These are phyloP conservation scores for Orthosia incerta DNA, from an alignment of 2,888 invertebrate genomes.

Conservation along the genomic window DNA sequence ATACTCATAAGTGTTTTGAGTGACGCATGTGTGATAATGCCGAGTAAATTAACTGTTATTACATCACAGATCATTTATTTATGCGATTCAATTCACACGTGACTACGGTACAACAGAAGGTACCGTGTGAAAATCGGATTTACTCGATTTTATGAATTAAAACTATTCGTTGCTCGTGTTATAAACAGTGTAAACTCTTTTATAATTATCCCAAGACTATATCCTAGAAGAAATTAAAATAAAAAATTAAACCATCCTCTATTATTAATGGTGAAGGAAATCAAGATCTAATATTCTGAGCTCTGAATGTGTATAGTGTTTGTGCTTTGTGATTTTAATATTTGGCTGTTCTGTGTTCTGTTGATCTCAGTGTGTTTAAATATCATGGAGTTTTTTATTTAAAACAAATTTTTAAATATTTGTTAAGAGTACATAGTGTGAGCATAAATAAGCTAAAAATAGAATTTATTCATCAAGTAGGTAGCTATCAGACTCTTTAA, in stretches of 20 bases:
- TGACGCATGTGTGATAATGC: conserved; percentile 46
- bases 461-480: not conserved
- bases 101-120: conserved; percentile 3
- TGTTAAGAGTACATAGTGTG: no score
- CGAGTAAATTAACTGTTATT: conserved; percentile 32
- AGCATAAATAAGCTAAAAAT: not conserved
- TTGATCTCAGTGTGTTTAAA: conserved; percentile 1
- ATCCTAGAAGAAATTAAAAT: no score
- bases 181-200: not conserved
- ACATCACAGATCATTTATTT: conserved; percentile 40
- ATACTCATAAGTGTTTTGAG: conserved; percentile 15
- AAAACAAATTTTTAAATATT: no score
- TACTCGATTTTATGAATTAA: conserved; percentile 33
- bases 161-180: conserved; percentile 7
- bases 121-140: not conserved
- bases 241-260: not conserved
- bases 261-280: not conserved
- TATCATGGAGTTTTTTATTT: no score
- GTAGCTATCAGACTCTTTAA: not conserved
- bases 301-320: no score
- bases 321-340: not conserved
- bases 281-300: not conserved
- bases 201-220: not conserved
- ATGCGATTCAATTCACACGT: conserved; percentile 29
- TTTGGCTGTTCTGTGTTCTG: not conserved